Base-by-base conservation (phyloP, 2,113 vertebrate genomes). In the Bolborhynchus lineola region DNA sequence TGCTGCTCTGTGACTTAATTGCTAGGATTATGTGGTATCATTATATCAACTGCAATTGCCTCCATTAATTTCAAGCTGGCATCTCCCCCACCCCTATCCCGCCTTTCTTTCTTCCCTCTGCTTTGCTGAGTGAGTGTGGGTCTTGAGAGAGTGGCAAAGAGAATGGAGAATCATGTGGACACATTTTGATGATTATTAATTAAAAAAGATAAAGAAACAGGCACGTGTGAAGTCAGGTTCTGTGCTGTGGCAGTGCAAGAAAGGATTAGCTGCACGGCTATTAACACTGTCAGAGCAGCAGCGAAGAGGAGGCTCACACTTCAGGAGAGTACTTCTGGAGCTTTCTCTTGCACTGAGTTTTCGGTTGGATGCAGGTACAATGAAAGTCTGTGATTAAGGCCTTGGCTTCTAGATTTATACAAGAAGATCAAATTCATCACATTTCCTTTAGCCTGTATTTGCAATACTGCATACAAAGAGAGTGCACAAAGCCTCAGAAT, bases 1-100 rank as follows among this genome's bases (percentile, higher is more conserved):
- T 91, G 83, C 76, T 60, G 55, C 59, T 85, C 82, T 72, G 49
- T 84, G 90, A 53, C 83, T 95, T 97, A 95, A 97, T 95, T 96
- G 95, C 78, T 80, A 53, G 78, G 80, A 88, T 96, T 95, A 85
- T 75, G 55, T 81, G 92, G 68, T 86, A 93, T 77, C 88, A 65
- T 95, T 93, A 93, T 78, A 69, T 82, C 91, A 90, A 60, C 81
- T 79, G 88, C 82, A 94, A 91, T 88, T 91, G 80, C 92, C 91
- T 89, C 29, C 0, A 12, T 65, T 97, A 93, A 75, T 93, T 95
- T 70, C 90, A 80, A 89, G 41, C 64, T 92, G 93, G 71, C 86
- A 94, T 77, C 55, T 71, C 44, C 21, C 15, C 42, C 18, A 60
- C 23, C 52, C 9, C 31, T 74, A 37, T 10, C 12, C 63, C 0